phyloP scores from a whole-genome alignment of 1,140 invertebrate genomes.

The Reticulitermes speratus region DNA sequence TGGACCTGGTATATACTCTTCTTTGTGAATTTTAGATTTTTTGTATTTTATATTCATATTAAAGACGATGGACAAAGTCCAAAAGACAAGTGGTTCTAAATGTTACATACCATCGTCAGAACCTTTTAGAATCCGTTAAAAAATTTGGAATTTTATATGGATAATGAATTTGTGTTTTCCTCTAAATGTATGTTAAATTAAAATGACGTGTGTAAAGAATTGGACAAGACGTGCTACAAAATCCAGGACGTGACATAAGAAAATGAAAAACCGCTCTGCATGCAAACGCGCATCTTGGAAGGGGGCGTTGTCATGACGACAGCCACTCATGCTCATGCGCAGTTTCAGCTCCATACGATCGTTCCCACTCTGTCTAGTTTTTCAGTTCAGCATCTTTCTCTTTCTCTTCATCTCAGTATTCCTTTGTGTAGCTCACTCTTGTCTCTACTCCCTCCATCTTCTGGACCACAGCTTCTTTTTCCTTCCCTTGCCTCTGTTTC shows the following conservation, averaged over 20 bases:
- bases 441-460: neutral
- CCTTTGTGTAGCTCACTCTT: neutral
- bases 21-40: too few species aligned
- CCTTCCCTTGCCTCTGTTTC: neutral
- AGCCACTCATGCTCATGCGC: neutral
- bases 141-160: too few species aligned
- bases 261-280: neutral
- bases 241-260: slow-evolving; percentile 10
- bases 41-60: too few species aligned
- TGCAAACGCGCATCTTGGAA: neutral
- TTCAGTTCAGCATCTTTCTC: neutral
- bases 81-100: too few species aligned
- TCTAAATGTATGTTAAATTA: too few species aligned
- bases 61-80: too few species aligned
- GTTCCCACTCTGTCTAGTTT: neutral
- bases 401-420: neutral
- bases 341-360: neutral
- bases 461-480: neutral
- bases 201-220: neutral
- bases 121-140: too few species aligned
- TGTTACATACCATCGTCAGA: too few species aligned
- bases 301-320: neutral
- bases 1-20: too few species aligned
- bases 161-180: too few species aligned
- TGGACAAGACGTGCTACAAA: neutral